Base-by-base conservation (phyloP, 2,113 vertebrate genomes). In the Meriones unguiculatus region DNA sequence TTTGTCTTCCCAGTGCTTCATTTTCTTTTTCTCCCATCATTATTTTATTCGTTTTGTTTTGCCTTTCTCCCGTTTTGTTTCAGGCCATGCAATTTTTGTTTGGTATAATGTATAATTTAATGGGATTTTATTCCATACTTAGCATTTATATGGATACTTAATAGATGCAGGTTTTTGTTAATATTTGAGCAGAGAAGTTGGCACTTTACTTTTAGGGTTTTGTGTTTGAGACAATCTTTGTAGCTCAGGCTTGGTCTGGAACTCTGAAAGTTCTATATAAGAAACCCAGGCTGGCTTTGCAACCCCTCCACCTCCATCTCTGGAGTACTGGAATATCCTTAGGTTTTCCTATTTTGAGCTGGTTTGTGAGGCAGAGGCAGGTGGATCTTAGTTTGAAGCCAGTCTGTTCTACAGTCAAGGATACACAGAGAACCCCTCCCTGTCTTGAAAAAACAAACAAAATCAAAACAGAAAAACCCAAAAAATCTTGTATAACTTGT, bases 21-120 rank as follows among this genome's bases (percentile, higher is more conserved):
- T 11, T 22, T 87, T 90, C 91, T 46, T 38, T 93, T n/a, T 38
- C 38, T 87, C 38, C 17, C 69, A 64, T 90, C 65, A 38, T 93
- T 84, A 54, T 62, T 92, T 87, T 89, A 38, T 81, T 89, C 32
- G 72, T 52, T 38, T 28, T 73, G n/a, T 38, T 95, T 92, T 84
- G 14, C 70, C 93, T 95, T 93, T 89, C 89, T 92, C 64, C 20
- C 59, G 65, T 59, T 96, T 92, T 94, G 25, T 90, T 92, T 89
- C 76, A 96, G 52, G 28, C 7, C n/a, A 75, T 86, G 9, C 64
- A n/a, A 20, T 84, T 93, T 75, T 52, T 90, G 80, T 65, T 67
- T 46, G 89, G 41, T 28, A 78, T 52, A 78, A 76, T 77, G 69
- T 12, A 72, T 30, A 81, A 76, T 89, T 82, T 30, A 54, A 93